Conservation (phyloP, 1,140 invertebrate genomes). For the Meloidogyne chitwoodi region DNA sequence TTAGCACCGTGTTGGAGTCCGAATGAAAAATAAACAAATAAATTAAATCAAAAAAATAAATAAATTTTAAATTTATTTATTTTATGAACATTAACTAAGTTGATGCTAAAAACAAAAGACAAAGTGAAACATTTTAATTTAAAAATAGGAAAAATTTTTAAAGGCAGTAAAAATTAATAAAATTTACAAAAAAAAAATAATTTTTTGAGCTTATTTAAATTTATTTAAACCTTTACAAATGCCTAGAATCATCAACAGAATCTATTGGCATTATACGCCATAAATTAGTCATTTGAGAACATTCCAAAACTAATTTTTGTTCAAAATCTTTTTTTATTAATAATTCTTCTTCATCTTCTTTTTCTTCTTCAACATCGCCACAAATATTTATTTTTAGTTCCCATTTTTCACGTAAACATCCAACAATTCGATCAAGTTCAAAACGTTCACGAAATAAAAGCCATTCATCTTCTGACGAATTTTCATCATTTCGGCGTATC, state of each 20-base stretch:
- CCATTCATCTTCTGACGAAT: conserved; percentile 13
- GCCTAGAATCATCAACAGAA: background rate
- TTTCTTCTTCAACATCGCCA: background rate
- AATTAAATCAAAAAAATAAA: no score
- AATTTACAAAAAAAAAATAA: no score
- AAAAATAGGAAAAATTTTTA: background rate
- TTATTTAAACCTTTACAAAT: background rate
- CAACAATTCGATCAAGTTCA: conserved; percentile 26
- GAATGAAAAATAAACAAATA: no score
- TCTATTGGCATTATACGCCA: background rate
- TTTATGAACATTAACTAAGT: no score
- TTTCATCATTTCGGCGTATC: background rate
- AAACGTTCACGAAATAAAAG: conserved; percentile 27
- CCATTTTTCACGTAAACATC: conserved; percentile 16
- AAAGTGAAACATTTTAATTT: no score
- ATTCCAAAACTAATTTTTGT: conserved; percentile 27
- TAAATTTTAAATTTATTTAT: no score
- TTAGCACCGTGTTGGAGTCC: no score
- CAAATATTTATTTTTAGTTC: conserved; percentile 7
- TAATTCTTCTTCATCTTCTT: conserved; percentile 10
- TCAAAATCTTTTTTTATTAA: conserved; percentile 1
- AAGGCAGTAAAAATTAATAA: background rate
- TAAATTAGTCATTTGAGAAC: conserved; percentile 22
- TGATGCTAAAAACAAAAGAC: no score
- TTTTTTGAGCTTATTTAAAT: no score